Evolutionary conservation across 2,797 vertebrate genomes (phyloP).

Genomic region (Microctenopoma lineatum): DNA sequence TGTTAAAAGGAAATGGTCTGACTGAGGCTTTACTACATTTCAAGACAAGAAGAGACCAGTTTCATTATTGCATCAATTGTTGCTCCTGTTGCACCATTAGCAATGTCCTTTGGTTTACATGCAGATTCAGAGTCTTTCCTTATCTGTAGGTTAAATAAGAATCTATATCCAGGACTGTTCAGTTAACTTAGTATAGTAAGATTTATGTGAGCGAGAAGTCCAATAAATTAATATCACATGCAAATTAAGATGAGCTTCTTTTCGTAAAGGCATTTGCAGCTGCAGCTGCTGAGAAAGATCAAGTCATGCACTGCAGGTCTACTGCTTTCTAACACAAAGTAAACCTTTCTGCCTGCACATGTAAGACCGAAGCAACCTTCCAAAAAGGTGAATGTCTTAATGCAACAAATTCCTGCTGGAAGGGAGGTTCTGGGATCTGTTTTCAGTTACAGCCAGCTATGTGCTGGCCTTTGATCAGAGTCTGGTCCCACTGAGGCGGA

Average conservation of each 20-base stretch:
- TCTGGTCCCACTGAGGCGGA: slow-evolving; percentile 31
- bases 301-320: background rate
- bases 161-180: no score
- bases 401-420: slow-evolving; percentile 65
- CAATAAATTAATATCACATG: background rate
- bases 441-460: slow-evolving; percentile 59
- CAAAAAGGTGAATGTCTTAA: slow-evolving; percentile 59
- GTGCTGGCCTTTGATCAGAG: slow-evolving; percentile 59
- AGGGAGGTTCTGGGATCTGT: slow-evolving; percentile 52
- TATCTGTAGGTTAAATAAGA: no score
- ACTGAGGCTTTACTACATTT: slow-evolving; percentile 24
- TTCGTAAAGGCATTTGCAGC: background rate
- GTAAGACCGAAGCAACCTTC: slow-evolving; percentile 15
- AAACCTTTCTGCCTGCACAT: slow-evolving; percentile 11
- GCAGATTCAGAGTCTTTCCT: no score
- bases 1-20: slow-evolving; percentile 36
- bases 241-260: background rate
- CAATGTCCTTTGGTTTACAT: no score
- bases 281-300: slow-evolving; percentile 1
- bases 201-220: background rate
- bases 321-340: background rate
- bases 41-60: slow-evolving; percentile 14
- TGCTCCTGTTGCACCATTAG: background rate
- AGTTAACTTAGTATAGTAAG: no score
- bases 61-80: background rate